Conservation (phyloP, 2,797 vertebrate genomes). For the Percopsis omiscomaycus region DNA sequence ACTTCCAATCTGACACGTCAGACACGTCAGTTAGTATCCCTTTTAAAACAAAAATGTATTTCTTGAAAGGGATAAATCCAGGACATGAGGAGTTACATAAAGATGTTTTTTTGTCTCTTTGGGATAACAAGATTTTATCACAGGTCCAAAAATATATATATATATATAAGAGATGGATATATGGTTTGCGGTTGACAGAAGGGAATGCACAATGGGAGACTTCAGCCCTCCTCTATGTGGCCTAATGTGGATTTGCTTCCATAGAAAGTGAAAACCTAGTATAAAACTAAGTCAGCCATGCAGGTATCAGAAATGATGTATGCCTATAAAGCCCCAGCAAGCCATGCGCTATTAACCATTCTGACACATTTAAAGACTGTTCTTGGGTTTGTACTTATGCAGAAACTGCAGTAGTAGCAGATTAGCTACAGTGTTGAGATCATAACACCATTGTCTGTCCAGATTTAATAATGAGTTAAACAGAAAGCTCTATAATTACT, state of each 20-base stretch:
- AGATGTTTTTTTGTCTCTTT: background rate
- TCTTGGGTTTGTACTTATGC: too few species aligned
- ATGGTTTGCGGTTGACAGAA: too few species aligned
- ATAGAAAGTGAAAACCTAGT: background rate
- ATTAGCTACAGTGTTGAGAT: conserved; percentile 9
- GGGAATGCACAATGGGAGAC: too few species aligned
- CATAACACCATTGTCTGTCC: conserved; percentile 8
- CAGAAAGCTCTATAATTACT: conserved; percentile 25
- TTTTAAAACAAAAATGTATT: too few species aligned
- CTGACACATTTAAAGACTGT: too few species aligned
- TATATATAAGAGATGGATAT: background rate
- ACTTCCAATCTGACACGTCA: background rate
- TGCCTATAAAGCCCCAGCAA: too few species aligned
- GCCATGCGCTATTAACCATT: too few species aligned
- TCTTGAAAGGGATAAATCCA: too few species aligned
- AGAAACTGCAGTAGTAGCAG: background rate
- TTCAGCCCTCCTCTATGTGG: background rate
- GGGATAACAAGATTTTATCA: background rate
- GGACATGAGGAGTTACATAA: background rate
- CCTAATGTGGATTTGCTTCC: background rate
- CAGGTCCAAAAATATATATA: background rate
- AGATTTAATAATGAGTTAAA: conserved; percentile 27
- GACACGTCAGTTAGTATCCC: too few species aligned
- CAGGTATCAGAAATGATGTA: background rate
- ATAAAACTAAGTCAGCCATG: background rate